These are phyloP conservation scores for Burhinus oedicnemus DNA, from an alignment of 2,113 vertebrate genomes.

Conservation along the genomic window DNA sequence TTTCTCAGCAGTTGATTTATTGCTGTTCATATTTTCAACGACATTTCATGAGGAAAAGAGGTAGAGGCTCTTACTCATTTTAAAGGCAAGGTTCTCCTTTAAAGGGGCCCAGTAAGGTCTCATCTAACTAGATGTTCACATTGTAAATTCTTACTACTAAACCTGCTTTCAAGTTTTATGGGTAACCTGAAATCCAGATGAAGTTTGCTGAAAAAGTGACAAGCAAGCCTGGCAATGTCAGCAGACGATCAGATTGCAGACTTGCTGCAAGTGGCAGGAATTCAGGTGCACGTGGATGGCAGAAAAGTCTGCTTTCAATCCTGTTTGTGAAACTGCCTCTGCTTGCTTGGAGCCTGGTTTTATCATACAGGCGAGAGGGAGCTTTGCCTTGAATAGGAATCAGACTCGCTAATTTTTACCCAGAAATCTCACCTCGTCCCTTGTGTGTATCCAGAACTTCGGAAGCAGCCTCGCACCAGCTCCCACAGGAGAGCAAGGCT, in stretches of 20 bases:
- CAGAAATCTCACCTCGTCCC: background rate
- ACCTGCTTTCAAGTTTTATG: constrained; percentile 13
- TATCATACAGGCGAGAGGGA: background rate
- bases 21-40: background rate
- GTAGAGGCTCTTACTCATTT: background rate
- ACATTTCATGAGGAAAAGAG: constrained; percentile 9
- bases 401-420: background rate
- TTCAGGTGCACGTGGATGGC: background rate
- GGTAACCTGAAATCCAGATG: constrained; percentile 26
- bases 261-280: background rate
- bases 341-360: background rate
- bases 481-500: background rate
- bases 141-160: constrained; percentile 49
- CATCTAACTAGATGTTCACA: constrained; percentile 2
- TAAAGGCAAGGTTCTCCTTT: background rate
- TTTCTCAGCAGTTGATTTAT: constrained; percentile 20
- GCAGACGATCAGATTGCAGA: background rate
- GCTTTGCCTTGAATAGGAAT: background rate
- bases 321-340: background rate
- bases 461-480: background rate
- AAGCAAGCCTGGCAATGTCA: background rate
- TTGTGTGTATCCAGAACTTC: background rate
- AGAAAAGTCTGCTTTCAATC: background rate
- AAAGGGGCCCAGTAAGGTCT: background rate
- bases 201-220: constrained; percentile 9